phyloP scores from a whole-genome alignment of 1,140 invertebrate species.

The Drosophila sucinea region DNA sequence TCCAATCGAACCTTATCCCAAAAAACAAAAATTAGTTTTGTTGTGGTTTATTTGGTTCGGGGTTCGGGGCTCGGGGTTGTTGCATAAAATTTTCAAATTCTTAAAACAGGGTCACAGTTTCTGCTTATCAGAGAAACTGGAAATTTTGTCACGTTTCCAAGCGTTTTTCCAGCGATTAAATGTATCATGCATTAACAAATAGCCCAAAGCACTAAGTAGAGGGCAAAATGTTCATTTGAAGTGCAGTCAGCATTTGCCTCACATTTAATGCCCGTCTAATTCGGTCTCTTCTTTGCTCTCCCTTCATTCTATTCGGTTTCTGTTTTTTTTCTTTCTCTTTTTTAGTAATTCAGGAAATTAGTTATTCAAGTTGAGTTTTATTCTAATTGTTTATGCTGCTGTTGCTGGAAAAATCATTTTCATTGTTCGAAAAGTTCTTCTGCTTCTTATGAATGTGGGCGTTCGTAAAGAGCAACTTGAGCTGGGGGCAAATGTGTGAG shows the following conservation, averaged over 20 bases:
- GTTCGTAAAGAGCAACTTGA: conserved; percentile 45
- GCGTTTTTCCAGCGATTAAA: conserved; percentile 70
- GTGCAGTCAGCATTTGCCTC: conserved; percentile 58
- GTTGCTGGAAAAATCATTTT: conserved; percentile 73
- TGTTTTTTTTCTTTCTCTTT: conserved; percentile 16
- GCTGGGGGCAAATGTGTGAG: conserved; percentile 55
- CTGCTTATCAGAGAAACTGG: conserved; percentile 55
- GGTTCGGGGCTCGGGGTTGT: conserved; percentile 9
- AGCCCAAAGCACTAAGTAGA: conserved; percentile 7
- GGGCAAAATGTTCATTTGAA: conserved; percentile 59
- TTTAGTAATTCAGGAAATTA: conserved; percentile 80
- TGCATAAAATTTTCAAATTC: conserved; percentile 51
- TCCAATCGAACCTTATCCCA: conserved; percentile 64
- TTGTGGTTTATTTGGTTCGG: conserved; percentile 41
- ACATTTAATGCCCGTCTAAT: conserved; percentile 52
- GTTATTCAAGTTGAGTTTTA: conserved; percentile 67
- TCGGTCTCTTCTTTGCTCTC: conserved; percentile 20
- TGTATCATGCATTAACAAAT: conserved; percentile 70
- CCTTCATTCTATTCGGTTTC: background rate
- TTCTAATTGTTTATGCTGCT: conserved; percentile 68
- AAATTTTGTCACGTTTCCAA: conserved; percentile 76
- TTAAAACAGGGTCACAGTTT: conserved; percentile 55
- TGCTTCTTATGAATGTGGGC: conserved; percentile 65
- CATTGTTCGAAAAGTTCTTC: conserved; percentile 64
- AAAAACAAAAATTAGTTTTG: conserved; percentile 16